phyloP scores from a whole-genome alignment of 2,113 vertebrate genomes.

The Aythya baeri region DNA sequence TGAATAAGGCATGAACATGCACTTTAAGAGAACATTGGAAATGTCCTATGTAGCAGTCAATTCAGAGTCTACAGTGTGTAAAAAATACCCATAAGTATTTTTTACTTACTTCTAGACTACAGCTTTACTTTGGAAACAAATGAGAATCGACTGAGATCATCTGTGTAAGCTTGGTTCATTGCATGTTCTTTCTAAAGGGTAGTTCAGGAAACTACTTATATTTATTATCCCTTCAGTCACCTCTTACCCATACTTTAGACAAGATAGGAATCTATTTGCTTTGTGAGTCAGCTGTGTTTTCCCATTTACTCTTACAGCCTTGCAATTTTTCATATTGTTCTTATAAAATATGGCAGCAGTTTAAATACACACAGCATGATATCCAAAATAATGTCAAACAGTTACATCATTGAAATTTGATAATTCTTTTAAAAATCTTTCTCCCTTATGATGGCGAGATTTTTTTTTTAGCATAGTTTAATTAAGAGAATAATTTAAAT shows the following conservation, averaged over 20 bases:
- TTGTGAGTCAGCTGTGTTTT: neutral
- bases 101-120: neutral
- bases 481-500: constrained; percentile 50
- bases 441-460: neutral
- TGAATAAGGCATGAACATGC: neutral
- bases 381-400: neutral
- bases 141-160: neutral
- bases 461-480: neutral
- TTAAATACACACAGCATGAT: neutral
- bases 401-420: neutral
- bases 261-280: neutral
- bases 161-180: neutral
- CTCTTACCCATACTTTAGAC: neutral
- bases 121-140: neutral
- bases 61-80: neutral
- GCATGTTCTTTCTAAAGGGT: neutral
- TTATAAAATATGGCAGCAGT: neutral
- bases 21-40: neutral
- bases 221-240: neutral
- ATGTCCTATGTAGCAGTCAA: neutral
- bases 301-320: neutral
- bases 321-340: neutral
- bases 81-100: neutral
- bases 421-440: constrained; percentile 19
- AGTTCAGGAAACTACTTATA: neutral